Percentiles rank a stretch among this genome's conserved stretches.
phyloP scores from a whole-genome alignment of 2,113 vertebrate genomes.

The Amphiprion percula region DNA sequence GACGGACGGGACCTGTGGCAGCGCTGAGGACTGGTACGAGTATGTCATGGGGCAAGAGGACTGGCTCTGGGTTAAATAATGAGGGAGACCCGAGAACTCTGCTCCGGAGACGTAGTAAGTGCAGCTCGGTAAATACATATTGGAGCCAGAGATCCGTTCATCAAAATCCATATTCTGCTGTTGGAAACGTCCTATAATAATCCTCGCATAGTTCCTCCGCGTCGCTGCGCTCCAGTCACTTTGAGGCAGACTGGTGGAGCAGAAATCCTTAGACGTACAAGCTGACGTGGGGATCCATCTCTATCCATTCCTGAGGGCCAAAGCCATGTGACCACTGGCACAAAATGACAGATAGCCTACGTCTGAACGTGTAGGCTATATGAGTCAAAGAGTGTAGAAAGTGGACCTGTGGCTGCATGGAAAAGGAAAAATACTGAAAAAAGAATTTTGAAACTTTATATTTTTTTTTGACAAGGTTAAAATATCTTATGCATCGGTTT shows the following conservation, averaged over 20 bases:
- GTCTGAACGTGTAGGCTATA: slow-evolving; percentile 77
- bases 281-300: slow-evolving; percentile 99
- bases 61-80: slow-evolving; percentile 97
- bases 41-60: slow-evolving; percentile 98
- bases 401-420: slow-evolving; percentile 52
- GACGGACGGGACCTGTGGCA: slow-evolving; percentile 97
- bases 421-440: slow-evolving; percentile 64
- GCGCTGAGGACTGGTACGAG: slow-evolving; percentile 94
- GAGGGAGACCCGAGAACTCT: slow-evolving; percentile 98
- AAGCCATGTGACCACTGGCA: slow-evolving; percentile 99
- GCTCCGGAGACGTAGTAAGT: slow-evolving; percentile 99
- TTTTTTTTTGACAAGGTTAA: neutral
- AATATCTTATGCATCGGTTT: neutral
- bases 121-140: slow-evolving; percentile 99
- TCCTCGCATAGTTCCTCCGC: slow-evolving; percentile 94
- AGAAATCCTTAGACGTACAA: slow-evolving; percentile 97
- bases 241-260: slow-evolving; percentile 97
- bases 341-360: slow-evolving; percentile 94
- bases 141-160: slow-evolving; percentile 97
- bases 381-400: slow-evolving; percentile 71
- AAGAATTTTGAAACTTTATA: neutral
- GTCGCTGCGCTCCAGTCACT: slow-evolving; percentile 93
- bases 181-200: slow-evolving; percentile 89
- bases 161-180: slow-evolving; percentile 99
- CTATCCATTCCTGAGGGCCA: slow-evolving; percentile 98